phyloP scores from a whole-genome alignment of 2,888 invertebrate genomes.

The Chaitophorus viminalis region DNA sequence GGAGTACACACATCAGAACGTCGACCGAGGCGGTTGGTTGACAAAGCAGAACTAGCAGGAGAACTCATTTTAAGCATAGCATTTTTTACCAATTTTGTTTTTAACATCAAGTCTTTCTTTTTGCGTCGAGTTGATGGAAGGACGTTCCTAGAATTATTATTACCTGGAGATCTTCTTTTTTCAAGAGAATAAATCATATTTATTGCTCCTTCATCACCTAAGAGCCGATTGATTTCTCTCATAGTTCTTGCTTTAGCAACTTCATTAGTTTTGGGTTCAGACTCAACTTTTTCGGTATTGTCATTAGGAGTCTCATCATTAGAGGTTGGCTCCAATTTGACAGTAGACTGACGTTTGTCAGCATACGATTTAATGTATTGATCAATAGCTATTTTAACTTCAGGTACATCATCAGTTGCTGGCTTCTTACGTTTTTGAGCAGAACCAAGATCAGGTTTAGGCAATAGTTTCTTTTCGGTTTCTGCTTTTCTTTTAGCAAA shows the following conservation, averaged over 20 bases:
- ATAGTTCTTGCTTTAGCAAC: conserved; percentile 69
- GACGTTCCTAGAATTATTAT: conserved; percentile 62
- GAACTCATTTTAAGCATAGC: conserved; percentile 70
- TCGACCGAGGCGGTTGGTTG: conserved; percentile 39
- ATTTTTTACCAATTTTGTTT: conserved; percentile 74
- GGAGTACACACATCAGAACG: conserved; percentile 56
- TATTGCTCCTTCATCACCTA: conserved; percentile 87
- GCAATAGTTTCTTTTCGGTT: conserved; percentile 64
- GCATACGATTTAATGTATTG: conserved; percentile 61
- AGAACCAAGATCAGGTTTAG: conserved; percentile 65
- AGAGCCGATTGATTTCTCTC: conserved; percentile 79
- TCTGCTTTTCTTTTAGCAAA: conserved; percentile 64
- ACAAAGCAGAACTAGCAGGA: conserved; percentile 36
- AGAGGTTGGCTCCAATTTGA: conserved; percentile 41
- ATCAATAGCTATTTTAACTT: conserved; percentile 63
- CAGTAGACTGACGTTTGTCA: conserved; percentile 53
- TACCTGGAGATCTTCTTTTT: conserved; percentile 66
- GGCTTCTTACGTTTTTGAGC: conserved; percentile 39
- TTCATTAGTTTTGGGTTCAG: conserved; percentile 67
- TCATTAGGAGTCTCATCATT: conserved; percentile 39
- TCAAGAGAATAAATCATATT: conserved; percentile 86
- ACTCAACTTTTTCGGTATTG: conserved; percentile 9
- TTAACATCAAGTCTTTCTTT: conserved; percentile 69
- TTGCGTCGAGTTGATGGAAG: conserved; percentile 64
- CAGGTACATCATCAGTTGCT: conserved; percentile 63